phyloP scores from a whole-genome alignment of 2,888 invertebrate genomes.

The Limnephilus rhombicus region DNA sequence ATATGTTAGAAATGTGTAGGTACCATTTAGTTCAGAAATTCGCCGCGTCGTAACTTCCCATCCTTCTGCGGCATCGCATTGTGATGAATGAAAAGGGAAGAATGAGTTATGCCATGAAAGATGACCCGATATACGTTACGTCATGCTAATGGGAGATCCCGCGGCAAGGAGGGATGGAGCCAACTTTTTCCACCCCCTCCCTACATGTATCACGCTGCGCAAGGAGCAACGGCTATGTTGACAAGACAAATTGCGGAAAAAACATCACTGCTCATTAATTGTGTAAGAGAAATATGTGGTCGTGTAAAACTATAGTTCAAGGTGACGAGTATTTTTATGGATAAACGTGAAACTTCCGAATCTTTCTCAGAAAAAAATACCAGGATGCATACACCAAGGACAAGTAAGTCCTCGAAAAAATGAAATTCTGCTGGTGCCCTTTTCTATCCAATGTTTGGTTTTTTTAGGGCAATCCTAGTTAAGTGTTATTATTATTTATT shows the following conservation, averaged over 20 bases:
- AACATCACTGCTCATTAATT: constrained; percentile 25
- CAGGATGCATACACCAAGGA: too few relatives aligned
- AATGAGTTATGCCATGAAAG: constrained; percentile 28
- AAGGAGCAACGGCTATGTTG: not conserved
- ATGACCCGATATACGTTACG: constrained; percentile 36
- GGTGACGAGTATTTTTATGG: not conserved
- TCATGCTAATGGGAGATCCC: constrained; percentile 38
- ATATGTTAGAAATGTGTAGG: too few relatives aligned
- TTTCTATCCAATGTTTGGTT: too few relatives aligned
- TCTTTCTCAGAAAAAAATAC: not conserved
- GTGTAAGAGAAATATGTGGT: not conserved
- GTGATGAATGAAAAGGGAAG: not conserved
- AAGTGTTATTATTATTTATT: too few relatives aligned
- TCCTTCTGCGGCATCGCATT: not conserved
- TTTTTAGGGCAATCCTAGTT: too few relatives aligned
- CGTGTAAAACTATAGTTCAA: not conserved
- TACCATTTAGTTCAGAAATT: not conserved
- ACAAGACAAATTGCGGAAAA: not conserved
- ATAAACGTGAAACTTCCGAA: not conserved
- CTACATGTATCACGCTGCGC: constrained; percentile 32
- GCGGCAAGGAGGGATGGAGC: constrained; percentile 12
- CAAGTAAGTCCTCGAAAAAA: too few relatives aligned
- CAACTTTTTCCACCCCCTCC: not conserved
- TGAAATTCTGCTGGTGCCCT: too few relatives aligned
- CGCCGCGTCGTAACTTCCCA: not conserved